Percentiles rank a stretch among this genome's conserved stretches.
These are phyloP conservation scores for Andrena cerasifolii DNA, from an alignment of 1,140 invertebrate genomes.

Conservation along the genomic window DNA sequence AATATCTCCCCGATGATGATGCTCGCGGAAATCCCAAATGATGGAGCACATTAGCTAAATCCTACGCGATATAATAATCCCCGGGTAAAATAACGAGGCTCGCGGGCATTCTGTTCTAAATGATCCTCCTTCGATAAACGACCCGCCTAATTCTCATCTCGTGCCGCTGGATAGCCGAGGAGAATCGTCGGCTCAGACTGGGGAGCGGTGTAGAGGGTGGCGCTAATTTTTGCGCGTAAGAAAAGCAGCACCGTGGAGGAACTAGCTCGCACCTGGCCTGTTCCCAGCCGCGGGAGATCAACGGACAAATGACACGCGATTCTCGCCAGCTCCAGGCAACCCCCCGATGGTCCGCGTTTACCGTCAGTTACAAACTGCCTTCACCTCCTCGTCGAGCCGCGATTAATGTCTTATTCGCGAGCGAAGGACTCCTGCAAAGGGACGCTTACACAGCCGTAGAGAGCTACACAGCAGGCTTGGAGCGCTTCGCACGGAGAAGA, in stretches of 20 bases:
- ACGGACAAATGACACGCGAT: slow-evolving; percentile 82
- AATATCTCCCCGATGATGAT: background rate
- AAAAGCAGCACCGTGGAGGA: slow-evolving; percentile 70
- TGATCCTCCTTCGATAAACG: slow-evolving; percentile 65
- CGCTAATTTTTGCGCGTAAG: slow-evolving; percentile 80
- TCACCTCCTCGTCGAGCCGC: slow-evolving; percentile 63
- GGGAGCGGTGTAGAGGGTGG: slow-evolving; percentile 56
- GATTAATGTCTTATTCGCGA: slow-evolving; percentile 80
- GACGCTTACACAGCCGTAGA: background rate
- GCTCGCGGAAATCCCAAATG: slow-evolving; percentile 5
- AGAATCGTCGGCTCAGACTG: slow-evolving; percentile 31
- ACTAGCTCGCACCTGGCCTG: slow-evolving; percentile 74
- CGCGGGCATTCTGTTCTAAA: slow-evolving; percentile 54
- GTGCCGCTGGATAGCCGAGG: slow-evolving; percentile 38
- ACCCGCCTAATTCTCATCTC: slow-evolving; percentile 74
- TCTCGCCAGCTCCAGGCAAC: slow-evolving; percentile 65
- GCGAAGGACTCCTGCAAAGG: slow-evolving; percentile 55
- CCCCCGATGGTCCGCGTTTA: slow-evolving; percentile 53
- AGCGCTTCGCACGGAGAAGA: too few species aligned
- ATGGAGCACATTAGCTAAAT: slow-evolving; percentile 36
- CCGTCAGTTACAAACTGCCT: slow-evolving; percentile 76
- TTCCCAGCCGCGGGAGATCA: slow-evolving; percentile 81
- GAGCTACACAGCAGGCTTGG: background rate
- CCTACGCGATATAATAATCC: slow-evolving; percentile 41
- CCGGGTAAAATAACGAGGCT: slow-evolving; percentile 35